These are phyloP conservation scores for Leucopternis melanops DNA, from an alignment of 2,113 vertebrate genomes.

Conservation along the genomic window DNA sequence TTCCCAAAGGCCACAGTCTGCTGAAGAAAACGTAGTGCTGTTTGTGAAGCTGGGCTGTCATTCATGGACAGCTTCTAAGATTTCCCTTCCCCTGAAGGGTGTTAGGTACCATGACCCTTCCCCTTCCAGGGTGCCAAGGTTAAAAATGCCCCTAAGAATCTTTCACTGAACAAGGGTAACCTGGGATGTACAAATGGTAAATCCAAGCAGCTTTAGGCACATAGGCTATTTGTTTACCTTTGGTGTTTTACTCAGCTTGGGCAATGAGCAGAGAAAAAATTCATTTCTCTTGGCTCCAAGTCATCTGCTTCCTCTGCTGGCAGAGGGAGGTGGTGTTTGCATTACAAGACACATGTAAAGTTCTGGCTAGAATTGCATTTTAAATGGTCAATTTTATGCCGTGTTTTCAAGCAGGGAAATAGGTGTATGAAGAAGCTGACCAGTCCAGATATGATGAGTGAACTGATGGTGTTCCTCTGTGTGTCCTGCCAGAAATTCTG, in stretches of 20 bases:
- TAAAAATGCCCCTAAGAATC: not conserved
- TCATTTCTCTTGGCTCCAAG: not conserved
- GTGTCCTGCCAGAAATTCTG: not conserved
- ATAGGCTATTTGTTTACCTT: not conserved
- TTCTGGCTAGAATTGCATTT: not conserved
- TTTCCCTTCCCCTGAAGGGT: not conserved
- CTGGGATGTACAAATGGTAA: not conserved
- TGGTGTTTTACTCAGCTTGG: not conserved
- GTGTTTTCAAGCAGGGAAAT: not conserved
- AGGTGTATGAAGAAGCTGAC: not conserved
- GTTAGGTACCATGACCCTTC: not conserved
- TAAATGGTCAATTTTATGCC: fast-evolving
- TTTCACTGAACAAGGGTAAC: not conserved
- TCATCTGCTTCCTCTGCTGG: not conserved
- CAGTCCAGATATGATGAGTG: not conserved
- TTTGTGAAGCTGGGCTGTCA: not conserved
- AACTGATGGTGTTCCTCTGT: not conserved
- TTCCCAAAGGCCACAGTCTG: not conserved
- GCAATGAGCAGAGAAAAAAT: not conserved
- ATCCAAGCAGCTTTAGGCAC: not conserved
- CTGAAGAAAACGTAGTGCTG: not conserved
- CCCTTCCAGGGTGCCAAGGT: not conserved
- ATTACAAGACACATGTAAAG: not conserved
- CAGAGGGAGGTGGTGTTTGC: not conserved
- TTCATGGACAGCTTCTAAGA: not conserved